A percentile compares a stretch with the other conserved stretches of the same genome.
phyloP scores from a whole-genome alignment of 2,888 invertebrate genomes.

The Seladonia tumulorum region DNA sequence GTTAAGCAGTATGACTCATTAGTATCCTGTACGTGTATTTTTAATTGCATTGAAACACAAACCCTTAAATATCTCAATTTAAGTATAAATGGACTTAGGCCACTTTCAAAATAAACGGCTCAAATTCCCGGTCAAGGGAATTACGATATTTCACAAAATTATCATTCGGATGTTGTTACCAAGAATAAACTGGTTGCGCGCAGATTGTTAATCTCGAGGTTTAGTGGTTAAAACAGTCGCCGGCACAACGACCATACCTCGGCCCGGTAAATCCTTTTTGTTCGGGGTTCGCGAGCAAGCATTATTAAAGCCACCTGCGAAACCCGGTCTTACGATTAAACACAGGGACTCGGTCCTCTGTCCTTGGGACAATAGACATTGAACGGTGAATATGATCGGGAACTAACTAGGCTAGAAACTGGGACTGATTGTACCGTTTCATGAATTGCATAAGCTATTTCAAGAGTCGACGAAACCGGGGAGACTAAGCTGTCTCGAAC shows the following conservation, averaged over 20 bases:
- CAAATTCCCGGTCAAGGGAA: too few species aligned
- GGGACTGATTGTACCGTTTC: conserved; percentile 2
- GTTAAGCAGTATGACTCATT: too few species aligned
- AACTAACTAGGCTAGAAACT: conserved; percentile 7
- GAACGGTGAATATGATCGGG: conserved; percentile 6
- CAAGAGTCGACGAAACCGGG: not conserved
- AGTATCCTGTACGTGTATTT: too few species aligned
- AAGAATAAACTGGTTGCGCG: not conserved
- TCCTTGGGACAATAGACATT: not conserved
- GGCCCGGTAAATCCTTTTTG: not conserved
- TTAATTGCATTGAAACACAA: too few species aligned
- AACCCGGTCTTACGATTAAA: not conserved
- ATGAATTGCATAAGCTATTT: conserved; percentile 6
- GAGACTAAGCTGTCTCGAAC: conserved; percentile 9
- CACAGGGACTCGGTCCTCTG: not conserved
- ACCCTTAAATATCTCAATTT: too few species aligned
- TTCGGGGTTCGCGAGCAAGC: not conserved
- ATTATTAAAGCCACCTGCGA: not conserved
- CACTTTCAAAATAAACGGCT: too few species aligned
- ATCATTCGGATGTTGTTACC: not conserved
- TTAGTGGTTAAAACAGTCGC: not conserved
- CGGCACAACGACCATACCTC: not conserved
- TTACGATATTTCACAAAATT: too few species aligned
- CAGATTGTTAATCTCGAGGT: not conserved
- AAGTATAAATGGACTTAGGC: too few species aligned